Base-by-base conservation (phyloP, 2,888 invertebrate species). In the Lithosia quadra region DNA sequence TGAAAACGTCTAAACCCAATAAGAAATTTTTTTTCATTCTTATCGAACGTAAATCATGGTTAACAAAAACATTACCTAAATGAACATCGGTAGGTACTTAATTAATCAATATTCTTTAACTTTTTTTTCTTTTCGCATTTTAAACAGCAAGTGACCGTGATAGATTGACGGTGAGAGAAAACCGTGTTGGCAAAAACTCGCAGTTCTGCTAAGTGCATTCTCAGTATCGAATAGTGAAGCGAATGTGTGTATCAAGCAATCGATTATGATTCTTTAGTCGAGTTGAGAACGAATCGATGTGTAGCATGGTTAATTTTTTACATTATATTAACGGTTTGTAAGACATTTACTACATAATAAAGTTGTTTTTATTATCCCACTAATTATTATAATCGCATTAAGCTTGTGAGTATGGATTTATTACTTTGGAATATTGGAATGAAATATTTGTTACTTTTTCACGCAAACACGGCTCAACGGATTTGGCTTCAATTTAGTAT, bases 181-280 rank as follows among this genome's bases (percentile, higher is more conserved):
- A 39, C 56, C 7, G 28, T 28, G 28, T 34, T 7, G 53, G 60
- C 67, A 74, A 69, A 61, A 69, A 60, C 24, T 56, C 67, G 43
- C 57, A n/a, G 13, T 7, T 59, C 67, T 69, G 63, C 57, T 63
- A 63, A 64, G 22, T 68, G 65, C 53, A 63, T 4, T 67, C 2
- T 63, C 33, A n/a, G 8, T 62, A 28, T 68, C 57, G 18, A 63
- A 13, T 57, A 61, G 56, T 66, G 58, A 33, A 22, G 39, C 8
- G 53, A 61, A 33, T 2, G 24, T 15, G 53, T 39, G 15, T 5
- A 49, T 49, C 49, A 49, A 57, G 11, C 18, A 49, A 57, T 62
- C 67, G 57, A 67, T n/a, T 62, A 22, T 39, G 0, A 57, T 43
- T 55, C 15, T 33, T 56, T 61, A 61, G 61, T 56, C 21, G 66